Base-by-base conservation (phyloP, 2,113 vertebrate species). In the Myotis lucifugus region DNA sequence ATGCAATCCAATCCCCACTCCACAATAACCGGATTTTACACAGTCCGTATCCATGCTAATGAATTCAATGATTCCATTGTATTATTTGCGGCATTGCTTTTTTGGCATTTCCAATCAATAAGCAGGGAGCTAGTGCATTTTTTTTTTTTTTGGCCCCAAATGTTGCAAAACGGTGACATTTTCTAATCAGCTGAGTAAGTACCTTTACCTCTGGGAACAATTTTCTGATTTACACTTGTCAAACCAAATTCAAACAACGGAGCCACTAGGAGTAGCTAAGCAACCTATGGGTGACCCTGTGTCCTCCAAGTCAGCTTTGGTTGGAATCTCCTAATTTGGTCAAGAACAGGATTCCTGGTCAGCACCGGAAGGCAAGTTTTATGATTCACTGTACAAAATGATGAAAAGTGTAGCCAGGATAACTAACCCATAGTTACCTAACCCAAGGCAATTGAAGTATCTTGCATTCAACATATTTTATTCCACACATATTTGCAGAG, bases 1-100 rank as follows among this genome's bases (percentile, higher is more conserved):
- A 91, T 94, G 88, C 95, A 89, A 95, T 96, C 95, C 95, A 90
- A 90, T 90, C 93, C 92, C 95, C 25, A 40, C 84, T 97, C 97
- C 93, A 95, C 95, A 89, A 95, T 93, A 94, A 94, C 84, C 17
- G 46, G 87, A 90, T 96, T 96, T 97, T 88, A 88, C 96, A 93
- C 96, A 96, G 11, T 94, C 84, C 37, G 70, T 84, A 96, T 87
- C 84, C 92, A 54, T 19, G 42, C 85, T 96, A 95, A 98, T 95
- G 94, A 96, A 95, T 93, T 92, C 92, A 94, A 85, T 78, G 96
- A 94, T 96, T 90, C 69, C 77, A 21, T 85, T 12, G 27, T 88
- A 11, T 90, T 92, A 74, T 4, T 27, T 92, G 91, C 85, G 97
- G 77, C 59, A 37, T 19, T 14, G 81, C 89, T 95, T 97, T 94